Percentiles rank a stretch among this genome's conserved stretches.
These are phyloP conservation scores for Heliangelus exortis DNA, from an alignment of 2,797 vertebrate genomes.

Conservation along the genomic window DNA sequence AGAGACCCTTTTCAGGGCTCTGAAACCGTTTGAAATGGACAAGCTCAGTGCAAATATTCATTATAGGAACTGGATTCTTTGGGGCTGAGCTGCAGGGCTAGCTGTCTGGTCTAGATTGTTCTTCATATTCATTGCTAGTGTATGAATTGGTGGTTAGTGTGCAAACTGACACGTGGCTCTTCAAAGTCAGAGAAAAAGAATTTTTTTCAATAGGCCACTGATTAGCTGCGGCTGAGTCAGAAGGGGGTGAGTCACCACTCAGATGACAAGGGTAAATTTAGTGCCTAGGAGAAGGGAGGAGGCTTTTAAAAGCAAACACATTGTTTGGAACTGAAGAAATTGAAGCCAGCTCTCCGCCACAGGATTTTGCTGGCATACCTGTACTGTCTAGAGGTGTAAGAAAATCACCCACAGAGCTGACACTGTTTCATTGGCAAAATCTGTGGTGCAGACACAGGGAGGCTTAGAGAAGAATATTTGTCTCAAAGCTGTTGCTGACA, in stretches of 20 bases:
- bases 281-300: conserved; percentile 40
- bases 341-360: conserved; percentile 22
- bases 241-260: conserved; percentile 69
- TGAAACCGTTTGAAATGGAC: not conserved
- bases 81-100: not conserved
- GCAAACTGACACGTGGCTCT: conserved; percentile 48
- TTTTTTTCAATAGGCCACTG: conserved; percentile 68
- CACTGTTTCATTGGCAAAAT: conserved; percentile 21
- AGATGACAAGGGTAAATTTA: conserved; percentile 67
- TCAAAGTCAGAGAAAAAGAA: conserved; percentile 46
- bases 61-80: not conserved
- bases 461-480: not conserved
- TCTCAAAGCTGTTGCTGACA: not conserved
- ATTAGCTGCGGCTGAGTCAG: conserved; percentile 67
- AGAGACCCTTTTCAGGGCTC: not conserved
- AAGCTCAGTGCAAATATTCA: not conserved
- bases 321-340: conserved; percentile 38
- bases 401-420: conserved; percentile 39
- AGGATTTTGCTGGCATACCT: conserved; percentile 42
- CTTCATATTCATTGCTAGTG: not conserved
- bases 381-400: conserved; percentile 46
- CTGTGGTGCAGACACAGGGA: not conserved
- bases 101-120: not conserved
- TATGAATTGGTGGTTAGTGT: conserved; percentile 37
- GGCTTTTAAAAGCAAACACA: conserved; percentile 51